Evolutionary conservation across 2,797 vertebrate genomes (phyloP).

Genomic region (Epinephelus coioides): DNA sequence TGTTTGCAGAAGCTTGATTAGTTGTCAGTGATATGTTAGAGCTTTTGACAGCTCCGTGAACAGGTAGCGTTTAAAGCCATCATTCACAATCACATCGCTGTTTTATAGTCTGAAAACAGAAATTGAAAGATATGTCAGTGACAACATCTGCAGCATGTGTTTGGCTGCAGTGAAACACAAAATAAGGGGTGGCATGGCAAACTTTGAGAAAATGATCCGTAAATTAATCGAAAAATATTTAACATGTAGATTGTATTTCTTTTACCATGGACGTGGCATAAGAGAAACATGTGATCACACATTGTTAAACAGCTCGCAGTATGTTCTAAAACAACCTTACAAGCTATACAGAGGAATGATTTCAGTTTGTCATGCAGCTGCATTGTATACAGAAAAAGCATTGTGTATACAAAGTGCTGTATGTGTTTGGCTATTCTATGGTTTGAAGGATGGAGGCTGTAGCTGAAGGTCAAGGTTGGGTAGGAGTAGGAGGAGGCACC

Average conservation of each 20-base stretch:
- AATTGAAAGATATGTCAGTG: slow-evolving; percentile 9
- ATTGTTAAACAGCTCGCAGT: neutral
- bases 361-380: neutral
- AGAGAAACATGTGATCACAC: neutral
- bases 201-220: slow-evolving; percentile 1
- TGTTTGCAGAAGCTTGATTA: slow-evolving; percentile 27
- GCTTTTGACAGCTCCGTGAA: slow-evolving; percentile 16
- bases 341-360: neutral
- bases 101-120: slow-evolving; percentile 22
- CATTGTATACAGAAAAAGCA: slow-evolving; percentile 6
- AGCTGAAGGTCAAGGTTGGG: slow-evolving; percentile 69
- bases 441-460: slow-evolving; percentile 34
- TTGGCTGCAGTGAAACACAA: neutral
- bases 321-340: neutral
- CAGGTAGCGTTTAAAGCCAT: slow-evolving; percentile 35
- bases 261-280: neutral
- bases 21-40: slow-evolving; percentile 12
- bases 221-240: neutral
- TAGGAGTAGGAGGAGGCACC: slow-evolving; percentile 24
- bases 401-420: neutral
- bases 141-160: neutral
- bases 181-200: neutral
- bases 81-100: slow-evolving; percentile 22
- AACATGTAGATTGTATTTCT: neutral
- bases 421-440: slow-evolving; percentile 26